Percentiles rank a stretch among this genome's conserved stretches.
These are phyloP conservation scores for Botia kubotai DNA, from an alignment of 2,797 vertebrate species.

Conservation along the genomic window DNA sequence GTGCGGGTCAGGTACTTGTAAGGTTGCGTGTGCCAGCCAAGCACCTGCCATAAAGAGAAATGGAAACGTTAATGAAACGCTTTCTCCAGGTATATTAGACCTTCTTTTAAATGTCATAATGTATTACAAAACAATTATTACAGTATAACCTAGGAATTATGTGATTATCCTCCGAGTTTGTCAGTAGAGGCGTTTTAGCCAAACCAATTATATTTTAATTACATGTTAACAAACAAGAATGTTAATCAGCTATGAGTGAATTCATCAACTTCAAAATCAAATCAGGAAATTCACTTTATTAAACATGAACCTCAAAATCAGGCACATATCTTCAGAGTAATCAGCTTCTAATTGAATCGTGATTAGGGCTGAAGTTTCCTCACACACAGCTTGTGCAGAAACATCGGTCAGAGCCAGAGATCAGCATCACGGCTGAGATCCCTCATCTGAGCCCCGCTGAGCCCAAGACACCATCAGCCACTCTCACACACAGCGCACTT, in stretches of 20 bases:
- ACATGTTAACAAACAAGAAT: not conserved
- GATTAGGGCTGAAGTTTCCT: not conserved
- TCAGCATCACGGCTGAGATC: not conserved
- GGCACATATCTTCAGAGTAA: not conserved
- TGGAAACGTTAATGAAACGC: not conserved
- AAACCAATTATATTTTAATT: not conserved
- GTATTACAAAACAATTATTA: not conserved
- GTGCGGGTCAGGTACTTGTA: not conserved
- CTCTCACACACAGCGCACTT: slow-evolving; percentile 69
- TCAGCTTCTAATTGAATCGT: not conserved
- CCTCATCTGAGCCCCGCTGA: not conserved
- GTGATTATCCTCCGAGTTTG: not conserved
- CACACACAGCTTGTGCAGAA: not conserved
- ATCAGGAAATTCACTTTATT: not conserved
- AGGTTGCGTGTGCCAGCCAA: too few species aligned
- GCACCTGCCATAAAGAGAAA: not conserved
- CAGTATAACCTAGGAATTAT: not conserved
- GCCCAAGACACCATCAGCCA: slow-evolving; percentile 59
- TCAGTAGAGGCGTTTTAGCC: not conserved
- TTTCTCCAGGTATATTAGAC: not conserved
- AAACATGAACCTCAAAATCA: not conserved
- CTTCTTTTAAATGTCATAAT: not conserved
- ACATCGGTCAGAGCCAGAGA: not conserved
- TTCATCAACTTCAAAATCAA: not conserved
- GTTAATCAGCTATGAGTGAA: not conserved